Conservation (phyloP, 2,113 vertebrate genomes). For the Theristicus caerulescens region DNA sequence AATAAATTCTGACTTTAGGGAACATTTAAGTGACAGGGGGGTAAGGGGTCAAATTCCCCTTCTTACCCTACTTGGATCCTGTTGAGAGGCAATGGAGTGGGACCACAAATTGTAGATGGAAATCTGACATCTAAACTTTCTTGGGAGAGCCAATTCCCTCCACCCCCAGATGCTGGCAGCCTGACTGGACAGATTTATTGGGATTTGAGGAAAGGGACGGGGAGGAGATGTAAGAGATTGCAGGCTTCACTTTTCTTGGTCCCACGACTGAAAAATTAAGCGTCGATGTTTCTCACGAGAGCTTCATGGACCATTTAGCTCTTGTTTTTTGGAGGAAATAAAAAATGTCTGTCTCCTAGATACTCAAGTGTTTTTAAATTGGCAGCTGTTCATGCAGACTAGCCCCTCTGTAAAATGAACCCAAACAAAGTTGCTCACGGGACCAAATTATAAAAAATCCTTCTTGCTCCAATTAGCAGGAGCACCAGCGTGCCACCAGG, state of each 20-base stretch:
- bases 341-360: neutral
- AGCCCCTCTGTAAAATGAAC: neutral
- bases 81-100: neutral
- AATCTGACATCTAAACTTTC: neutral
- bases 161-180: conserved; percentile 31
- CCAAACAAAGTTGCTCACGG: neutral
- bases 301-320: neutral
- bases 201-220: conserved; percentile 17
- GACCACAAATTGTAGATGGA: neutral
- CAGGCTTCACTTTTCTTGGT: neutral
- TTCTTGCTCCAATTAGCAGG: neutral
- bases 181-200: conserved; percentile 27
- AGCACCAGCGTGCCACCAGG: neutral
- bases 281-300: neutral
- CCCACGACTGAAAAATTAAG: neutral
- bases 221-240: neutral
- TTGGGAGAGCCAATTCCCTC: conserved; percentile 11
- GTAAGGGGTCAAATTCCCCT: neutral
- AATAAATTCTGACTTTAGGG: neutral
- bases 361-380: neutral
- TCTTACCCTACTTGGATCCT: conserved; percentile 4
- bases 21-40: neutral
- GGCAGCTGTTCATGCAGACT: neutral
- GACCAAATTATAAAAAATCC: neutral
- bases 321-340: neutral